Percentiles rank a stretch among this genome's conserved stretches.
Evolutionary conservation across 2,113 vertebrate genomes (phyloP).

Genomic region (Rutilus rutilus): DNA sequence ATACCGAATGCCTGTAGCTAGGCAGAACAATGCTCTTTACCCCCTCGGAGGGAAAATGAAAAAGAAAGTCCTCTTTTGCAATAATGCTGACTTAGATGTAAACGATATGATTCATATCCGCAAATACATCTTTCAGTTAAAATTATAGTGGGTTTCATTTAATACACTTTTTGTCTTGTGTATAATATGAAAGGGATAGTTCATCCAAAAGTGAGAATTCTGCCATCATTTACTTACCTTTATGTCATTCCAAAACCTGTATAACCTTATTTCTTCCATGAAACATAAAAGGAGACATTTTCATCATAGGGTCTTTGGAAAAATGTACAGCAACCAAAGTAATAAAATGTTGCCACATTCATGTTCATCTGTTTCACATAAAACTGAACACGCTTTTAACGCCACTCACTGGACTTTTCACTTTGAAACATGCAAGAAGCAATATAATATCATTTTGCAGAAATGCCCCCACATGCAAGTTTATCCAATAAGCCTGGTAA

Average conservation of each 20-base stretch:
- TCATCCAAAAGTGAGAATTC: neutral
- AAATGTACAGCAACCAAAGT: neutral
- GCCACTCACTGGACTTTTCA: no score
- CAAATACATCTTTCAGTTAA: neutral
- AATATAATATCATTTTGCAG: no score
- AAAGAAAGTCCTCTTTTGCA: neutral
- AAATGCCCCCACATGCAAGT: no score
- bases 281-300: neutral
- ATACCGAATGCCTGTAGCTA: conserved; percentile 26
- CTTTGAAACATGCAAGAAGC: no score
- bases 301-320: neutral
- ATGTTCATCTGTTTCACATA: no score
- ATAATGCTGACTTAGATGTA: neutral
- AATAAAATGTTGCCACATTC: no score
- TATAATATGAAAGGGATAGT: neutral
- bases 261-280: neutral
- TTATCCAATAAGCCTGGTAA: no score
- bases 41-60: neutral
- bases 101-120: neutral
- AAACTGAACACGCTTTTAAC: no score
- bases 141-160: neutral
- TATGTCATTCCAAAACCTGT: neutral
- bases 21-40: conserved; percentile 11
- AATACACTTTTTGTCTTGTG: neutral
- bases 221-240: neutral